Base-by-base conservation (phyloP, 2,888 invertebrate genomes). In the Zhuqinia jingwanae region DNA sequence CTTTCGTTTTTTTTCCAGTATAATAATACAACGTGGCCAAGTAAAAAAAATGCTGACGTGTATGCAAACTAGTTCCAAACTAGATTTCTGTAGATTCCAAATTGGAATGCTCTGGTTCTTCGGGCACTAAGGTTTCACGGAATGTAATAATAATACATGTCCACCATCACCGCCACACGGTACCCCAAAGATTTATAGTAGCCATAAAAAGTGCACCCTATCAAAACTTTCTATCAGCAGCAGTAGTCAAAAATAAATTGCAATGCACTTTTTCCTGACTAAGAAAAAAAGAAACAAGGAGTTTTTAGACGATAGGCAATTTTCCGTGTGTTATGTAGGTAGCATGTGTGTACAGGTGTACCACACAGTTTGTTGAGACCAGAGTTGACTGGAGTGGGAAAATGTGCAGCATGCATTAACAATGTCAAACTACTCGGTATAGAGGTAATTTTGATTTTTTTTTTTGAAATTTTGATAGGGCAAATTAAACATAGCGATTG, bases 161-260 rank as follows among this genome's bases (percentile, higher is more conserved):
- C 36, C 70, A 70, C 70, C 47, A 25, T 25, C 47, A 47, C 70
- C 70, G 70, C 70, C 65, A n/a, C n/a, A n/a, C n/a, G n/a, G n/a
- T n/a, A 70, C 70, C 45, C 2, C 30, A 70, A 47, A 83, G 75
- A 83, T 83, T 83, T 83, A 83, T 75, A 63, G 36, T 36, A 10
- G 75, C 47, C 63, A 76, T 83, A 83, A 75, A 83, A 75, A 75
- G 56, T 60, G 60, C 25, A 60, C 63, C 82, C 6, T 76, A 83
- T 83, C 82, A 63, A 63, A 13, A 13, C 30, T 60, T 83, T 83
- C 76, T 63, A 83, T 83, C 82, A 75, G 20, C 27, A 30, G 13
- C n/a, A 75, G 20, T 17, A 30, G 13, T 8, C 45, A 20, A 82
- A 70, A 70, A 20, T 45, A 70, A 3, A 47, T 53, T 60, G 63